Base-by-base conservation (phyloP, 2,888 invertebrate genomes). In the Gortyna flavago region DNA sequence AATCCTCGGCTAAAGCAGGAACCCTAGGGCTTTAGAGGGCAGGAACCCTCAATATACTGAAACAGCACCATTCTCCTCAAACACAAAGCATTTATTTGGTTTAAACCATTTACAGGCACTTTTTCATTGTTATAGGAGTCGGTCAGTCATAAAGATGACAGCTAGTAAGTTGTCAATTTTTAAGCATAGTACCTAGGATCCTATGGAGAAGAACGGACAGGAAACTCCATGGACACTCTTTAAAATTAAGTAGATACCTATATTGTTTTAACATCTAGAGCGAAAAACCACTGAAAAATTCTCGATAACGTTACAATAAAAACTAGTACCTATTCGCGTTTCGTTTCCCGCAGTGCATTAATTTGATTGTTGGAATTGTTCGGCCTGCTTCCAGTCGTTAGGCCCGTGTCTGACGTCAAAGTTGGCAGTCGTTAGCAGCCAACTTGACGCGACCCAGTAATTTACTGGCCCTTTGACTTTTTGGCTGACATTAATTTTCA, bases 401-500 rank as follows among this genome's bases (percentile, higher is more conserved):
- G 65, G 61, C 64, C 32, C 35, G 57, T 35, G 51, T 51, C 38
- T 71, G 61, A 18, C 85, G 62, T 83, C 75, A 84, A 84, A 84
- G 83, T 85, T 83, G 41, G 32, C 68, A 61, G 67, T 85, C 75
- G 79, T 84, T 84, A 85, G 74, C 54, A 62, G 57, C 57, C 59
- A 72, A 70, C 79, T 84, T 85, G 74, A 76, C 65, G 51, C 61
- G 73, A 41, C 59, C 66, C 38, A 75, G 66, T 70, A 79, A 86
- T 73, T 84, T 32, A 29, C 68, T 72, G 66, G 41, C 72, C 54
- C 38, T 83, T 75, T 75, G 71, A 29, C 71, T 80, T 80, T 70
- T 44, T 62, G 35, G 13, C 65, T 48, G 61, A 41, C 67, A 54
- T 84, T 64, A 67, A 71, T 84, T 83, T 72, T 79, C 29, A 11